Base-by-base conservation (phyloP, 2,888 invertebrate species). In the Biston betularia region DNA sequence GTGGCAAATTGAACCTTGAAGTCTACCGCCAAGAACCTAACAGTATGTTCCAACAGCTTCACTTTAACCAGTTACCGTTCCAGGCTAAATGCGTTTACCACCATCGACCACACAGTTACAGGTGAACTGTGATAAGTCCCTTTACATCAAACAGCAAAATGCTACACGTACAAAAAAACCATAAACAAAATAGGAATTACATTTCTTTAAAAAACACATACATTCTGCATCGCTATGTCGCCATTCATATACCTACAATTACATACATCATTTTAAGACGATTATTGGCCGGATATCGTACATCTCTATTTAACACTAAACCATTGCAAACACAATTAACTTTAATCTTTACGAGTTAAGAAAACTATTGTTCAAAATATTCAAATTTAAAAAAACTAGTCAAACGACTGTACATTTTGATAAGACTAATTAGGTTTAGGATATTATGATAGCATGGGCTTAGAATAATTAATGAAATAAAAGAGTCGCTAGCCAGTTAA, bases 331-430 rank as follows among this genome's bases (percentile, higher is more conserved):
- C 82, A 83, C 86, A 87, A 90, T 90, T 88, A 89, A 78, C 85
- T 83, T 89, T 89, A 24, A 92, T 92, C 91, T 91, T 90, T 91
- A 91, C 84, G 88, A 87, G 83, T 82, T 83, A 84, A 79, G 79
- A 74, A 79, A 79, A 78, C 80, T 77, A 82, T 82, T 80, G 82
- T 79, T 81, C 67, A 73, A 70, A 71, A 75, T 73, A 77, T 78
- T 79, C 74, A 76, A 78, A 78, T 73, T 75, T 72, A 75, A 75
- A 75, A 73, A 38, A 38, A 73, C 68, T 33, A 50, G 38, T 40
- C 58, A 50, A 56, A 12, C 14, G 42, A 14, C 12, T 34, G 61
- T 57, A 38, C 57, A 54, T 44, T 58, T 73, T 75, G 65, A 70
- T 72, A 73, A 74, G 68, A 68, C 60, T 74, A 72, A 76, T 75